Base-by-base conservation (phyloP, 2,888 invertebrate species). In the Ptychoptera contaminata region DNA sequence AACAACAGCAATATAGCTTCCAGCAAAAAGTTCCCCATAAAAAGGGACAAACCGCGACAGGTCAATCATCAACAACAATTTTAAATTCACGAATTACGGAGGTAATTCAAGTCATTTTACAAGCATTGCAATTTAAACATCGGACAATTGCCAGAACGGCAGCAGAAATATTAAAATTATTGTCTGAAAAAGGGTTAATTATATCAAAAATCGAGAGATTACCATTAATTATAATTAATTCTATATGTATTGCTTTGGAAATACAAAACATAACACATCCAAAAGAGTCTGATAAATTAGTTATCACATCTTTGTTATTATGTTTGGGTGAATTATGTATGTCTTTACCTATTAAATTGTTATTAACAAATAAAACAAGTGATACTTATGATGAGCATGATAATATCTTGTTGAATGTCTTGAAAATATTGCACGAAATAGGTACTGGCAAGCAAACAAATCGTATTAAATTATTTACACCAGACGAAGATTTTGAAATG, bases 241-340 rank as follows among this genome's bases (percentile, higher is more conserved):
- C 65, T 0, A 51, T 66, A 29, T 65, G 65, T 44, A 60, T 60
- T 43, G 65, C 65, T 0, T 48, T 66, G 30, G 65, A 66, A 50
- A 62, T 65, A 40, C 65, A 65, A 49, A 59, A 60, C 43, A 60
- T 65, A 0, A 48, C 56, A 11, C 61, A 59, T 52, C 63, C 64
- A 2, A 61, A 59, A 46, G 64, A 65, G 45, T 56, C 60, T 1
- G 65, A 66, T 43, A 66, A 66, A 48, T 56, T 59, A 34, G 59
- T 64, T 23, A 49, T 66, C 2, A 63, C 62, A 30, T 83, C 90
- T 0, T 70, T 93, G 53, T 73, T 94, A 55, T 76, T 93, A 45
- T 88, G 91, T 59, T 70, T 96, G 48, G 90, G 91, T 0, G 93
- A 94, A 66, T 93, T 92, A 80, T 91, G 91, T 45, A 90, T 94